phyloP scores from a whole-genome alignment of 2,888 invertebrate species.

The Sclerodermus sp. region DNA sequence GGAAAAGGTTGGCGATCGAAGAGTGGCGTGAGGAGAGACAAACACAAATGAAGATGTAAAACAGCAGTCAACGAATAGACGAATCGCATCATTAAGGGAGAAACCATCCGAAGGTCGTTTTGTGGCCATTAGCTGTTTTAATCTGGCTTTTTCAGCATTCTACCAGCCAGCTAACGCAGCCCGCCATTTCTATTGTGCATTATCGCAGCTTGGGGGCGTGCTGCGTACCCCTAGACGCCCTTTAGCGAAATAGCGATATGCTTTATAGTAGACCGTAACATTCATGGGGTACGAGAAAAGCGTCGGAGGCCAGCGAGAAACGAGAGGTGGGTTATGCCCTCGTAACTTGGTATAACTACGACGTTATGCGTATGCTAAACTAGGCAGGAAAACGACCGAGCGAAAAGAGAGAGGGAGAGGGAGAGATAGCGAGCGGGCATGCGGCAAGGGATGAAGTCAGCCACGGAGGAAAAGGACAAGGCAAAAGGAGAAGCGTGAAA shows the following conservation, averaged over 20 bases:
- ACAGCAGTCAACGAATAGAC: background rate
- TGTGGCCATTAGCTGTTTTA: conserved; percentile 28
- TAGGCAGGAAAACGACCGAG: background rate
- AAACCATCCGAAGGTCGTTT: conserved; percentile 8
- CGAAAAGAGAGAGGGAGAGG: too few relatives aligned
- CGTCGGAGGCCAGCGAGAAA: conserved; percentile 2
- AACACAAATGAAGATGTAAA: too few relatives aligned
- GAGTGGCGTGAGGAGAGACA: too few relatives aligned
- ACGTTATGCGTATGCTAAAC: conserved; percentile 38
- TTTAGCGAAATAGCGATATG: conserved; percentile 37
- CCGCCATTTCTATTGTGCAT: conserved; percentile 9
- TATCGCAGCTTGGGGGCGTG: conserved; percentile 16
- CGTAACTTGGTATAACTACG: conserved; percentile 34
- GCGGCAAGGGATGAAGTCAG: background rate
- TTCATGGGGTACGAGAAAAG: conserved; percentile 23
- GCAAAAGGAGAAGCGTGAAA: background rate
- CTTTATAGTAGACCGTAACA: conserved; percentile 40
- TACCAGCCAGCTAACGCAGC: background rate
- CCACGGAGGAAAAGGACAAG: background rate
- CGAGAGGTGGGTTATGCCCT: conserved; percentile 29
- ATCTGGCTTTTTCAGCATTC: conserved; percentile 21
- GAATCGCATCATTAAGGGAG: conserved; percentile 1
- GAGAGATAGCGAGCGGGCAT: background rate
- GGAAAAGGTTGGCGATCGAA: too few relatives aligned
- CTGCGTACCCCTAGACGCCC: conserved; percentile 24